phyloP scores from a whole-genome alignment of 2,888 invertebrate genomes.

The Esperia sulphurella region DNA sequence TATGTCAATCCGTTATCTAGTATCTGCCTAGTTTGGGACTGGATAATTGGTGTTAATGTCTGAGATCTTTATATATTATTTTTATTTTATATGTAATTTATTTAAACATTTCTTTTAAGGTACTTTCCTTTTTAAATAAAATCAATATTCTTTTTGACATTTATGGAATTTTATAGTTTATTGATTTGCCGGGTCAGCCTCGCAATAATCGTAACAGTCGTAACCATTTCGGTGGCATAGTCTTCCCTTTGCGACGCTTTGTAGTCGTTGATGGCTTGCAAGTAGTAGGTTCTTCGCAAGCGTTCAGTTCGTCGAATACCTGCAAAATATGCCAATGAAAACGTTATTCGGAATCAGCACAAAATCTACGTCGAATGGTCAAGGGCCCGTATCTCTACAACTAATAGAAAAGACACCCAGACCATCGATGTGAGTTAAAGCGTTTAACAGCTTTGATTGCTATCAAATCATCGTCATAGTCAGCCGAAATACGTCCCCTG shows the following conservation, averaged over 20 bases:
- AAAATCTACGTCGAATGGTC: too few relatives aligned
- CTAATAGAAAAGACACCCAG: too few relatives aligned
- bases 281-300: background rate
- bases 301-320: background rate
- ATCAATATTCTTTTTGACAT: background rate
- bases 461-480: too few relatives aligned
- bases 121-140: background rate
- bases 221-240: slow-evolving; percentile 15
- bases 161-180: background rate
- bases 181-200: background rate
- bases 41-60: too few relatives aligned
- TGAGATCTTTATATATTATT: background rate
- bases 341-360: too few relatives aligned
- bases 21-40: too few relatives aligned
- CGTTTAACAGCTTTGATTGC: too few relatives aligned
- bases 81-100: background rate
- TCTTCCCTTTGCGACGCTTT: background rate
- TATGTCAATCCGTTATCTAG: too few relatives aligned
- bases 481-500: too few relatives aligned
- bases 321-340: background rate
- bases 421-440: too few relatives aligned
- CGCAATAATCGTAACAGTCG: background rate
- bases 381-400: too few relatives aligned
- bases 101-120: background rate
- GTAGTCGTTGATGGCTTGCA: background rate